Base-by-base conservation (phyloP, 2,888 invertebrate genomes). In the Serrognathus titanus region DNA sequence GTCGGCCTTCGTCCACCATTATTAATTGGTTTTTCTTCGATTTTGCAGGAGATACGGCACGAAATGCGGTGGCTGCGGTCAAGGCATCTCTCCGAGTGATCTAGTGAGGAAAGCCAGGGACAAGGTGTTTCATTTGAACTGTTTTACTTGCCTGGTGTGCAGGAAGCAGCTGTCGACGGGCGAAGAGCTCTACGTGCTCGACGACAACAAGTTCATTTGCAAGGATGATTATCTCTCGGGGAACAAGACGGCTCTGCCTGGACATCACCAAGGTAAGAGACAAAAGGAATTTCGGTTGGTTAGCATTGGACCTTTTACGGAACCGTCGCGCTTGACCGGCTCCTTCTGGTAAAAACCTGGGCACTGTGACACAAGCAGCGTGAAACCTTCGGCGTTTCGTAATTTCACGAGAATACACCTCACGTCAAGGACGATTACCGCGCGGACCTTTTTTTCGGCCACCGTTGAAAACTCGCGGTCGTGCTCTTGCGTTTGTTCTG, bases 151-250 rank as follows among this genome's bases (percentile, higher is more conserved):
- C 80, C 88, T 95, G 76, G 92, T 97, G 72, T 99, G 98, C 83
- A 86, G 94, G 74, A 95, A 97, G 79, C 94, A 96, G 82, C 86
- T 98, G 78, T 95, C 95, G 66, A 98, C 98, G 13, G 98, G 98
- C 65, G 98, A 99, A 78, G 96, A 99, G 81, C 87, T 99, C 53
- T 98, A 98, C 81, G 94, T 98, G 62, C 83, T 98, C 75, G 97
- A 97, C 79, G 97, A 97, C 82, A 96, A 94, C 85, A 95, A 95
- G 82, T 98, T 98, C 82, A 93, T 99, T 79, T 99, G 98, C 83
- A 98, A 98, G 82, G 92, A 95, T 77, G 98, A 99, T 82, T 99
- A 95, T 81, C 83, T 96, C 72, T 88, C 90, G 69, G 92, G 92
- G 70, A 77, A 78, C 66, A 93, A 93, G 79, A 84, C 86, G 74